Percentiles rank a stretch among this genome's conserved stretches.
phyloP scores from a whole-genome alignment of 2,888 invertebrate species.

The Ypsolopha scabrella region DNA sequence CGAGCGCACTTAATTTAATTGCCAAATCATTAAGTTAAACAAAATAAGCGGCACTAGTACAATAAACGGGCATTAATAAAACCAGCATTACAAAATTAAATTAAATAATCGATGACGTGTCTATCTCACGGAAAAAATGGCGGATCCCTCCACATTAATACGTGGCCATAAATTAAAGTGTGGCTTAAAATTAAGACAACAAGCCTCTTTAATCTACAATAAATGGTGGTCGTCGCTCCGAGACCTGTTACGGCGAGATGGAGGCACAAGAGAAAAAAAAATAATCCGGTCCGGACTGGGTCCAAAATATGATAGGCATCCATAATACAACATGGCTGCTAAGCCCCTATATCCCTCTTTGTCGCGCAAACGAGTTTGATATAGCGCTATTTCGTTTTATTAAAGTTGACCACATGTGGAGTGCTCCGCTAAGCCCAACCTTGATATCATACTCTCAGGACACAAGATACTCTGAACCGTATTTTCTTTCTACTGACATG shows the following conservation, averaged over 20 bases:
- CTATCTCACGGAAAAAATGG: slow-evolving; percentile 53
- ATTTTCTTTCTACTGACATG: neutral
- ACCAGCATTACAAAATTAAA: slow-evolving; percentile 28
- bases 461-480: neutral
- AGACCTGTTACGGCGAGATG: slow-evolving; percentile 61
- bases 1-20: slow-evolving; percentile 68
- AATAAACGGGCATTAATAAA: slow-evolving; percentile 43
- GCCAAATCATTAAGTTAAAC: slow-evolving; percentile 69
- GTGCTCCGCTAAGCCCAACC: slow-evolving; percentile 70
- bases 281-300: slow-evolving; percentile 66
- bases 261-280: slow-evolving; percentile 63
- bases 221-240: slow-evolving; percentile 63
- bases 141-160: slow-evolving; percentile 57
- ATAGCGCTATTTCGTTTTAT: slow-evolving; percentile 57
- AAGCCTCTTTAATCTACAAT: slow-evolving; percentile 71
- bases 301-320: slow-evolving; percentile 71
- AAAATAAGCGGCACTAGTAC: slow-evolving; percentile 60
- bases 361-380: slow-evolving; percentile 28
- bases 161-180: slow-evolving; percentile 64
- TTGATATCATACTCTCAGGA: slow-evolving; percentile 64
- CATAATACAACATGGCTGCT: slow-evolving; percentile 71
- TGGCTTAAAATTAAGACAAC: slow-evolving; percentile 72
- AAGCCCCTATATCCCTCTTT: slow-evolving; percentile 54
- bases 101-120: slow-evolving; percentile 62
- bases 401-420: slow-evolving; percentile 70